These are phyloP conservation scores for Unio pictorum DNA, from an alignment of 2,888 invertebrate species.

Conservation along the genomic window DNA sequence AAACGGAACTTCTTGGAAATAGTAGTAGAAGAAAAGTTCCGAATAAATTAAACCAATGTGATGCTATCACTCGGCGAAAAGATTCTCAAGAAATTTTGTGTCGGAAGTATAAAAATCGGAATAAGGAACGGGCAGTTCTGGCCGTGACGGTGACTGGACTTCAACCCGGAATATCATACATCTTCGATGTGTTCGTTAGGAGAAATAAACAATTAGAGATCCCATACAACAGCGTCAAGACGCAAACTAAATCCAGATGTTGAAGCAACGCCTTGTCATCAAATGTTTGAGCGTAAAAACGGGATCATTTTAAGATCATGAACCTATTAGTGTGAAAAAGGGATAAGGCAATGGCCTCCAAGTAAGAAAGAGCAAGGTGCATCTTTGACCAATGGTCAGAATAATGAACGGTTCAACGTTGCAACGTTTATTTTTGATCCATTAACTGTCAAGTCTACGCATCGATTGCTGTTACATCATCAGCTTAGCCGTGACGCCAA, in stretches of 20 bases:
- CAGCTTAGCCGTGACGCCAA: too few relatives aligned
- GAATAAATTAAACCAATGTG: slow-evolving; percentile 38
- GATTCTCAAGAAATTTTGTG: slow-evolving; percentile 36
- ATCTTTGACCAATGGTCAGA: neutral
- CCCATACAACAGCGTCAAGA: slow-evolving; percentile 60
- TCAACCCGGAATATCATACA: slow-evolving; percentile 57
- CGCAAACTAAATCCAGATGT: slow-evolving; percentile 54
- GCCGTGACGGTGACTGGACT: slow-evolving; percentile 62
- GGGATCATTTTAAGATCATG: too few relatives aligned
- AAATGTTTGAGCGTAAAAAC: too few relatives aligned
- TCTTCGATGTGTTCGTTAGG: slow-evolving; percentile 65
- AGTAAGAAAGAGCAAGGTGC: too few relatives aligned
- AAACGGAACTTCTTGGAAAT: slow-evolving; percentile 43
- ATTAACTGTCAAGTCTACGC: too few relatives aligned
- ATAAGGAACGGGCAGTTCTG: slow-evolving; percentile 47
- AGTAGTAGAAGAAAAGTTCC: slow-evolving; percentile 15
- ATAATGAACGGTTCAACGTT: neutral
- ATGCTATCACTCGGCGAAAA: slow-evolving; percentile 22
- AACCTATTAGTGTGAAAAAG: too few relatives aligned
- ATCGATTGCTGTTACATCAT: too few relatives aligned
- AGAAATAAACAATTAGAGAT: slow-evolving; percentile 54
- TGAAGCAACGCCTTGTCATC: too few relatives aligned
- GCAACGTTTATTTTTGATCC: too few relatives aligned
- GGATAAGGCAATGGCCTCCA: too few relatives aligned
- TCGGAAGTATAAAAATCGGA: slow-evolving; percentile 41